Base-by-base conservation (phyloP, 2,888 invertebrate species). In the Brenthis daphne region DNA sequence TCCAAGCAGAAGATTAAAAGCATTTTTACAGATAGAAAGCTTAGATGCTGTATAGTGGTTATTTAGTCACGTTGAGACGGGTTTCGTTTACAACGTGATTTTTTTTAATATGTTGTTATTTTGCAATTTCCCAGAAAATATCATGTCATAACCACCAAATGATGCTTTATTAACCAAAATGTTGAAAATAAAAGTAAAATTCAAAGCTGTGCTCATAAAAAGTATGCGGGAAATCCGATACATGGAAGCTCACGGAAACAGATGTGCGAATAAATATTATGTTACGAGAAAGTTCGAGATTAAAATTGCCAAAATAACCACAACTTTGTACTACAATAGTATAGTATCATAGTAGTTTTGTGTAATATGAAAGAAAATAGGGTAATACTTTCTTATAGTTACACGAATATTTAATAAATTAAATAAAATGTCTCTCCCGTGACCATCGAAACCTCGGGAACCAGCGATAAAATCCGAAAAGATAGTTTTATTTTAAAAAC, bases 181-280 rank as follows among this genome's bases (percentile, higher is more conserved):
- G 13, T n/a, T 57, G 29, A n/a, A 43, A 63, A 37, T 60, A 33
- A 58, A 33, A 48, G 29, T 55, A 61, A 67, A 67, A 61, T 50
- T 50, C 16, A 16, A 61, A 50, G 48, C 37, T 67, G 29, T 5
- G 6, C 12, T 50, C 48, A 63, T 53, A 61, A 67, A 61, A 67
- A 61, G 54, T 60, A 50, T 61, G 60, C 55, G 61, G 33, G 67
- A 43, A 55, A 67, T 67, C 50, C 20, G 60, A 65, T 65, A 65
- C 50, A 20, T 20, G 50, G 48, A 56, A 67, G 48, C 55, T 55
- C 48, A 8, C 6, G 48, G 50, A 57, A 60, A 55, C 63, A 51
- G 20, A 54, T 53, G 53, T 53, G 53, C 43, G 43, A 43, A 37
- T 53, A 16, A 37, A 54, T 54, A 63, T 63, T 63, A 54, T 51